Evolutionary conservation across 1,140 invertebrate species (phyloP).

Genomic region (Ceratina calcarata): DNA sequence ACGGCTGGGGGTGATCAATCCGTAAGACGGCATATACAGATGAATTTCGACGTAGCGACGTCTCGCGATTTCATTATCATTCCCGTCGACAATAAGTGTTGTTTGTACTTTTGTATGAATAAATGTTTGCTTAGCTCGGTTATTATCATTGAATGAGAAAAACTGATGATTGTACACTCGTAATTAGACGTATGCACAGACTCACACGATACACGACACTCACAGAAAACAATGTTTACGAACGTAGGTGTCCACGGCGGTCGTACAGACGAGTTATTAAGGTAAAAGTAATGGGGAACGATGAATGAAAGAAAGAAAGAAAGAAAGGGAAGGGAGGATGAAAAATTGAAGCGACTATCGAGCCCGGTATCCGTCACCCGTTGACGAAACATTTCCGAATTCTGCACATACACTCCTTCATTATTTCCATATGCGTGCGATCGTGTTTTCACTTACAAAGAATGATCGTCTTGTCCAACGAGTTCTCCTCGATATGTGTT

Average conservation of each 20-base stretch:
- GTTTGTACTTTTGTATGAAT: slow-evolving; percentile 71
- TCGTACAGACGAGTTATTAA: slow-evolving; percentile 38
- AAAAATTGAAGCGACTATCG: slow-evolving; percentile 11
- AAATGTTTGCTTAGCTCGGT: slow-evolving; percentile 63
- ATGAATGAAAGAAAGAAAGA: background rate
- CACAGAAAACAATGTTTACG: slow-evolving; percentile 3
- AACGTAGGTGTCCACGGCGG: slow-evolving; percentile 54
- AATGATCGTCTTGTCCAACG: slow-evolving; percentile 49
- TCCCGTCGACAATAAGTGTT: slow-evolving; percentile 72
- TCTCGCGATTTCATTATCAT: slow-evolving; percentile 63
- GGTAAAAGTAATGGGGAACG: slow-evolving; percentile 1
- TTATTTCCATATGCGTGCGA: slow-evolving; percentile 52
- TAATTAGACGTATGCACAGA: slow-evolving; percentile 8
- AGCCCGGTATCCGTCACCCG: slow-evolving; percentile 41
- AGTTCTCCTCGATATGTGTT: slow-evolving; percentile 35
- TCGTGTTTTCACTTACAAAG: slow-evolving; percentile 64
- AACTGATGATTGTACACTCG: background rate
- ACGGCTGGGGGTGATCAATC: background rate
- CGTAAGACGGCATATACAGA: background rate
- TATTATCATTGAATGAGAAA: background rate
- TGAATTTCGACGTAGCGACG: background rate
- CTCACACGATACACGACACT: background rate
- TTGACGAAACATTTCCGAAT: slow-evolving; percentile 61
- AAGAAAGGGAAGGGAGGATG: background rate
- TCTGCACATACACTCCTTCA: slow-evolving; percentile 60